A percentile compares a stretch with the other conserved stretches of the same genome.
phyloP scores from a whole-genome alignment of 2,113 vertebrate species.

The Oryzias curvinotus region DNA sequence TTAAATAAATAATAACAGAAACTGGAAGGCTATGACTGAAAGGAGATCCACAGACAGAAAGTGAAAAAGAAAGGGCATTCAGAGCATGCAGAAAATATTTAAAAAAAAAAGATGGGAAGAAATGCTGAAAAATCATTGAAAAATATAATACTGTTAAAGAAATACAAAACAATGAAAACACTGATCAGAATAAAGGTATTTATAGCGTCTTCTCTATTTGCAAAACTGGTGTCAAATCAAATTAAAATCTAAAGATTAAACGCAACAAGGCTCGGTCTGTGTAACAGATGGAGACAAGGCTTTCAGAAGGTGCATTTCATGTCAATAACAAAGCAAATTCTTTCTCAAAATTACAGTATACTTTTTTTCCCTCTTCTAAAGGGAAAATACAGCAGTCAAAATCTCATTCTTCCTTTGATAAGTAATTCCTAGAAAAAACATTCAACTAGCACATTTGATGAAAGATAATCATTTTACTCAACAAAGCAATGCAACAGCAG shows the following conservation, averaged over 20 bases:
- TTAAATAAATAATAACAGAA: slow-evolving; percentile 9
- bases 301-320: slow-evolving; percentile 39
- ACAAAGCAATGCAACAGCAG: slow-evolving; percentile 27
- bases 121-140: slow-evolving; percentile 21
- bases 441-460: slow-evolving; percentile 20
- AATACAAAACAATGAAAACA: not conserved
- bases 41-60: slow-evolving; percentile 32
- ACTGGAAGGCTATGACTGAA: slow-evolving; percentile 53
- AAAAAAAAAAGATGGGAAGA: slow-evolving; percentile 29
- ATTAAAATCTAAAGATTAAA: slow-evolving; percentile 33
- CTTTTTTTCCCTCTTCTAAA: slow-evolving; percentile 10
- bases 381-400: not conserved
- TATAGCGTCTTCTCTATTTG: slow-evolving; percentile 30
- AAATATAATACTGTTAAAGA: not conserved
- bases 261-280: slow-evolving; percentile 24
- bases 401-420: slow-evolving; percentile 28
- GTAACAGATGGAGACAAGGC: slow-evolving; percentile 22
- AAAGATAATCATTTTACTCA: slow-evolving; percentile 36
- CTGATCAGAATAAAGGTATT: not conserved
- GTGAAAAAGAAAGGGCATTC: slow-evolving; percentile 9
- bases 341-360: slow-evolving; percentile 32
- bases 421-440: slow-evolving; percentile 36
- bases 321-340: slow-evolving; percentile 36
- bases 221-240: slow-evolving; percentile 26
- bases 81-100: slow-evolving; percentile 1